Base-by-base conservation (phyloP, 2,888 invertebrate species). In the Netelia virgata region DNA sequence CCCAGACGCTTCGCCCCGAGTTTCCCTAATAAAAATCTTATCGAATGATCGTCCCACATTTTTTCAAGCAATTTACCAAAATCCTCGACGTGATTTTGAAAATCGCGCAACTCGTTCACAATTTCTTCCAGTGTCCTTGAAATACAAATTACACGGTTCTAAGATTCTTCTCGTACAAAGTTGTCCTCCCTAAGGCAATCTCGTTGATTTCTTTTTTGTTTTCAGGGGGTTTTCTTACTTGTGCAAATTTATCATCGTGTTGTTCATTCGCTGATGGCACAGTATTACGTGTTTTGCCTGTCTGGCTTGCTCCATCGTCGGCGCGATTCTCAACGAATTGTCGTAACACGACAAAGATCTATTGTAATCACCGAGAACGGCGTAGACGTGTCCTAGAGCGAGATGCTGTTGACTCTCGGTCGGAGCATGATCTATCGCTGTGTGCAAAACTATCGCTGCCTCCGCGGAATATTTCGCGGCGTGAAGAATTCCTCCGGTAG, bases 401-500 rank as follows among this genome's bases (percentile, higher is more conserved):
- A 97, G 96, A 92, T 96, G 96, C 86, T 95, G 95, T 61, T 95
- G 93, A 1, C 95, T 94, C 88, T 95, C 95, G 18, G 94, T 94
- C 0, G 96, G 96, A 61, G 96, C 95, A 88, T 97, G 96, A 90
- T 97, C 97, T 11, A 97, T 94, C 0, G 97, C 97, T 16, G 96
- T 96, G 88, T 96, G 96, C 0, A 97, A 94, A 64, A 97, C 94
- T 83, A 96, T 95, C 0, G 96, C 95, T 0, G 97, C 97, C 92
- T 97, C 97, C 84, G 96, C 95, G 0, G 96, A 95, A 88, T 95
- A 95, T 85, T 94, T 94, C 68, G 96, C 95, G 64, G 96, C 95
- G 89, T 97, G 97, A 14, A 97, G 94, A 86, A 97, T 95, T 61
- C 96, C 96, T 0, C 97, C 97, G 90, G 97, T 94, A 90, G 96